Percentiles rank a stretch among this genome's conserved stretches.
Conservation (phyloP, 2,113 vertebrate species). For the Oncorhynchus kisutch region DNA sequence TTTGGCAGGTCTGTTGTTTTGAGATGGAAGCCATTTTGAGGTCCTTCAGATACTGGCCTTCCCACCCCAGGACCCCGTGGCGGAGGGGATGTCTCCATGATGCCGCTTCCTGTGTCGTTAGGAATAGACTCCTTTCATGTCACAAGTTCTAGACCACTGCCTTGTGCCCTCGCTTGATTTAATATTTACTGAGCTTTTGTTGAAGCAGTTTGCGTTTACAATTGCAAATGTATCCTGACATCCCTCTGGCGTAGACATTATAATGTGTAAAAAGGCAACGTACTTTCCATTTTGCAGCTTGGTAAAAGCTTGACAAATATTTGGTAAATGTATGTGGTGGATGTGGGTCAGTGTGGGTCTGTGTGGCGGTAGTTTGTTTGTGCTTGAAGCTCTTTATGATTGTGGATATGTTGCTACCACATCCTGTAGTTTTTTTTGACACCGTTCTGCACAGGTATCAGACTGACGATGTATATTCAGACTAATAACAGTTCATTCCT, state of each 20-base stretch:
- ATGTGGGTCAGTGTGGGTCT: no score
- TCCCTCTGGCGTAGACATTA: no score
- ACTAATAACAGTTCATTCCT: background rate
- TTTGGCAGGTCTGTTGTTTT: conserved; percentile 59
- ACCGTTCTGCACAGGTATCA: no score
- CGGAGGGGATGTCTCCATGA: conserved; percentile 27
- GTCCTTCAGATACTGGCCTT: conserved; percentile 35
- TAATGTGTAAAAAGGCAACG: background rate
- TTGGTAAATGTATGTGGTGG: no score
- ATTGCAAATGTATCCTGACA: background rate
- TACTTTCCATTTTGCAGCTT: background rate
- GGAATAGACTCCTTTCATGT: conserved; percentile 31
- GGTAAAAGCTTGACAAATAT: background rate
- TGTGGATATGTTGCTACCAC: no score
- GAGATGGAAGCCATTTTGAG: conserved; percentile 48
- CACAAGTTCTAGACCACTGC: conserved; percentile 7
- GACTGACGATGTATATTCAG: no score
- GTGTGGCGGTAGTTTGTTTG: no score
- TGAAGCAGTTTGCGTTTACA: background rate
- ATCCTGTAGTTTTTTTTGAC: no score
- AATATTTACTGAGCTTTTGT: background rate
- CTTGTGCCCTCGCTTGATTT: background rate
- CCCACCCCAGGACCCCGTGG: conserved; percentile 28
- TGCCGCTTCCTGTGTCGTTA: conserved; percentile 35
- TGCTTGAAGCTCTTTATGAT: no score